Evolutionary conservation across 2,888 invertebrate species (phyloP).

Genomic region (Napeogenes inachia): DNA sequence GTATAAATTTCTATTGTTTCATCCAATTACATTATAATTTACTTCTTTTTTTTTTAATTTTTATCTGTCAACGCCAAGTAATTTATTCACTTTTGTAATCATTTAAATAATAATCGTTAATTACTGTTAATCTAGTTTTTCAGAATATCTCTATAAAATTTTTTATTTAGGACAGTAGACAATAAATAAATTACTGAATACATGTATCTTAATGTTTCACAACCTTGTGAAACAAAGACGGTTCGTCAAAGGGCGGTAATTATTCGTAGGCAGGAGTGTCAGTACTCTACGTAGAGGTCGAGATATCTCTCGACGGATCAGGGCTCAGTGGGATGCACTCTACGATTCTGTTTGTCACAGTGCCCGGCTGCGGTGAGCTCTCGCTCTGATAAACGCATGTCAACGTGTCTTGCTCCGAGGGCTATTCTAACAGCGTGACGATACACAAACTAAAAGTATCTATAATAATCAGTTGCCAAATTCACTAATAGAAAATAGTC

Average conservation of each 20-base stretch:
- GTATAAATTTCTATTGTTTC: constrained; percentile 6
- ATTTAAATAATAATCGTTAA: too few relatives aligned
- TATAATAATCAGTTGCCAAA: constrained; percentile 7
- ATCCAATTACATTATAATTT: constrained; percentile 12
- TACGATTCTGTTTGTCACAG: constrained; percentile 75
- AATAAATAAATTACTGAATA: too few relatives aligned
- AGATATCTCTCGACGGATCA: constrained; percentile 74
- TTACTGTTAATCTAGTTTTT: too few relatives aligned
- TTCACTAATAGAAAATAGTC: constrained; percentile 25
- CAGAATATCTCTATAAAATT: too few relatives aligned
- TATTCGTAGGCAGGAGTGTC: constrained; percentile 69
- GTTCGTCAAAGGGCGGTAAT: constrained; percentile 70
- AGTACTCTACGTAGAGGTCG: constrained; percentile 69
- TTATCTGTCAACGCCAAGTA: not conserved
- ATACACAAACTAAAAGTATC: constrained; percentile 34
- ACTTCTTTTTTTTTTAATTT: constrained; percentile 19
- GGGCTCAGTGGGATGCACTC: constrained; percentile 72
- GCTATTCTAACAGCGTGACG: constrained; percentile 43
- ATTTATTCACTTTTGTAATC: too few relatives aligned
- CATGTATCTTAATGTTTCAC: too few relatives aligned
- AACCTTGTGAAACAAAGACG: constrained; percentile 50
- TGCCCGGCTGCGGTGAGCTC: constrained; percentile 63
- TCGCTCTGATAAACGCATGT: constrained; percentile 73
- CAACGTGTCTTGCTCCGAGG: constrained; percentile 64
- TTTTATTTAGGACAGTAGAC: too few relatives aligned